Conservation (phyloP, 2,797 vertebrate genomes). For the Poeciliopsis gracilis region DNA sequence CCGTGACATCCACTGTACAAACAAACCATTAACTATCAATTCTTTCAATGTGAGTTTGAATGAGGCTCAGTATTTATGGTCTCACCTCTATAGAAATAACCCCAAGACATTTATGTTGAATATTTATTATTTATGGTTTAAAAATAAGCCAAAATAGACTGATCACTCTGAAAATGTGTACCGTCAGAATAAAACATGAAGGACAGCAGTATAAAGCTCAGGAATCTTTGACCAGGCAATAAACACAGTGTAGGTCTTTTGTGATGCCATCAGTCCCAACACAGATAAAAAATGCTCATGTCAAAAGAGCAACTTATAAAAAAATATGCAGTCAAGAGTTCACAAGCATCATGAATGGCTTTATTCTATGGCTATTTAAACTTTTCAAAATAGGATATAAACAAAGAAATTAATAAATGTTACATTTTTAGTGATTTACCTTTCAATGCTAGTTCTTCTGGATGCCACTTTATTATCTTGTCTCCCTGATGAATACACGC, state of each 20-base stretch:
- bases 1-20: not conserved
- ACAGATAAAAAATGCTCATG: not conserved
- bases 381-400: not conserved
- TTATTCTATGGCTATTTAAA: not conserved
- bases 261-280: not conserved
- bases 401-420: not conserved
- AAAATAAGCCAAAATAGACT: not conserved
- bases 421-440: not conserved
- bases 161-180: not conserved
- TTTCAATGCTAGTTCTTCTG: not conserved
- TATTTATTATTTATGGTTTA: not conserved
- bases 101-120: not conserved
- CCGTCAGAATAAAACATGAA: not conserved
- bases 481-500: conserved; percentile 32
- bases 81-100: not conserved
- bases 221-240: not conserved
- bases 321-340: not conserved
- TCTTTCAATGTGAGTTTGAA: not conserved
- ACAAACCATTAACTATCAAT: not conserved
- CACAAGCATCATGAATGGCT: not conserved
- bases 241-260: not conserved
- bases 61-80: not conserved
- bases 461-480: conserved; percentile 17
- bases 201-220: not conserved
- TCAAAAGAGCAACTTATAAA: not conserved